Percentiles rank a stretch among this genome's conserved stretches.
phyloP scores from a whole-genome alignment of 2,888 invertebrate genomes.

The Tetanocera ferruginea region DNA sequence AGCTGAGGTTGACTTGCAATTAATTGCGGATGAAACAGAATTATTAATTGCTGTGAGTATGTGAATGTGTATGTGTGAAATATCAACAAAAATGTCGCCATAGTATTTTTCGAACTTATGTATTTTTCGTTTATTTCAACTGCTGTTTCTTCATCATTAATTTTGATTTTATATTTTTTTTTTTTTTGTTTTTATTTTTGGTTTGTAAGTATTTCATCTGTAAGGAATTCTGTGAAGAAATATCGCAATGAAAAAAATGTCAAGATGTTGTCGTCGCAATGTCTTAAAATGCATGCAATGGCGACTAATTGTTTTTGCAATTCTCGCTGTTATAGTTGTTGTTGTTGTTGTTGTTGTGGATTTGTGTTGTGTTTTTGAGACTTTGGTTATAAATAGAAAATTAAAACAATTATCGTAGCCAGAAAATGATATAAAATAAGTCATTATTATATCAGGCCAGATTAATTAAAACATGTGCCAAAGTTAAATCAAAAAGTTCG shows the following conservation, averaged over 20 bases:
- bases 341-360: background rate
- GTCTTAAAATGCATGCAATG: constrained; percentile 37
- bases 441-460: too few species aligned
- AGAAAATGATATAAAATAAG: background rate
- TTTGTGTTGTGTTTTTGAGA: constrained; percentile 42
- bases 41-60: constrained; percentile 63
- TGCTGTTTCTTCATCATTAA: constrained; percentile 36
- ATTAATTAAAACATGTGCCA: too few species aligned
- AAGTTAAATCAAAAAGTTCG: too few species aligned
- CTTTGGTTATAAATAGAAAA: constrained; percentile 61
- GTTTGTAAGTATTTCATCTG: constrained; percentile 52
- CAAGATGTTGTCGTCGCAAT: constrained; percentile 37
- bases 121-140: constrained; percentile 40
- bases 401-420: constrained; percentile 61
- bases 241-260: constrained; percentile 47
- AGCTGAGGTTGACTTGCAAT: constrained; percentile 63
- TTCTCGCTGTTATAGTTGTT: too few species aligned
- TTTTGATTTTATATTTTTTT: constrained; percentile 49
- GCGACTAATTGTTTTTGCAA: constrained; percentile 54
- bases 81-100: constrained; percentile 21
- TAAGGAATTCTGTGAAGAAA: constrained; percentile 45
- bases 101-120: background rate
- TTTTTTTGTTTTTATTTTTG: constrained; percentile 46
- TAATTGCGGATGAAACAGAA: constrained; percentile 67
- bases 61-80: background rate